Conservation (phyloP, 2,797 vertebrate species). For the Saxicola maurus region DNA sequence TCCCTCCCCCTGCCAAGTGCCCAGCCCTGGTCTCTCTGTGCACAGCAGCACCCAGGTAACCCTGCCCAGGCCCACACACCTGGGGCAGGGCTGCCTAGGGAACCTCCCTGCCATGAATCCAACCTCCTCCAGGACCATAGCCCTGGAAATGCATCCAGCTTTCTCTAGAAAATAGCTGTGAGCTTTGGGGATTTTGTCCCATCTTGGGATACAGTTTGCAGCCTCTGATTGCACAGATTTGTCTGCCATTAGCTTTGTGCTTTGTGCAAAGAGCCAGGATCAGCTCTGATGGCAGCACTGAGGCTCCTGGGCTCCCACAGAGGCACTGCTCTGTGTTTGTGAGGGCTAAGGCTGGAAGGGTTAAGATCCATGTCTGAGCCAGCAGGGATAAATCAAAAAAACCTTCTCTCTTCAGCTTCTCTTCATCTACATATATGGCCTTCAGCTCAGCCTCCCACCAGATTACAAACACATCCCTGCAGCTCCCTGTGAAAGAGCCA, state of each 20-base stretch:
- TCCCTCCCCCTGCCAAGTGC: not conserved
- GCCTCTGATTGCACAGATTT: not conserved
- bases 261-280: not conserved
- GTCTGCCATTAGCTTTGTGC: not conserved
- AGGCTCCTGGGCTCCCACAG: not conserved
- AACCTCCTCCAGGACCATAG: not conserved
- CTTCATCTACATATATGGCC: constrained; percentile 55
- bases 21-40: not conserved
- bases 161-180: not conserved
- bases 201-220: not conserved
- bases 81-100: not conserved
- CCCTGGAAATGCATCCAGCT: not conserved
- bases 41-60: not conserved
- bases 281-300: not conserved
- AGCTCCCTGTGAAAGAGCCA: not conserved
- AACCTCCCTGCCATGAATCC: not conserved
- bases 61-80: not conserved
- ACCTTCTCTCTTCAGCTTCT: not conserved
- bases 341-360: not conserved
- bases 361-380: constrained; percentile 25
- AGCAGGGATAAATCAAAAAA: constrained; percentile 36
- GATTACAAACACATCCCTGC: not conserved
- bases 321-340: not conserved
- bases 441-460: constrained; percentile 29
- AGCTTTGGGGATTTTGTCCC: not conserved